Base-by-base conservation (phyloP, 2,797 vertebrate genomes). In the Catharus ustulatus region DNA sequence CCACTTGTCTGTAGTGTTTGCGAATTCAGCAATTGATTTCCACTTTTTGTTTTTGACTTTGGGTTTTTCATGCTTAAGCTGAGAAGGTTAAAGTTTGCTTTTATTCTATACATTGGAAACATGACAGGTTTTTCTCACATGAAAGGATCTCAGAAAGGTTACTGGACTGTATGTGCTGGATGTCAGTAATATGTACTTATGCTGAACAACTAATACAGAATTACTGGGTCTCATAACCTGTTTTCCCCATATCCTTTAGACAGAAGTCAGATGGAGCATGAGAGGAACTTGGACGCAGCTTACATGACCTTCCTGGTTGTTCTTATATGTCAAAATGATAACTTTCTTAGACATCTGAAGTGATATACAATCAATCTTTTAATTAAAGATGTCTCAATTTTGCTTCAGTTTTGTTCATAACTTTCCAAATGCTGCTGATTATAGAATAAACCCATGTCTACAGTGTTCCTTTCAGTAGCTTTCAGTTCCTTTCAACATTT, bases 251-350 rank as follows among this genome's bases (percentile, higher is more conserved):
- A 15, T 29, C 0, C 3, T 62, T 90, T 85, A 10, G 30, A 24
- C 6, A 20, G 1, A n/a, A 57, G 26, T 49, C 6, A 16, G 2
- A 5, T n/a, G 4, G 13, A 32, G 4, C 38, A n/a, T 15, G 12
- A 51, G 12, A 59, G 7, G 7, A 42, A 10, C 16, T 74, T 67
- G 36, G 26, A 26, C 12, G 30, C 52, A 66, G 24, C 14, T 83
- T 30, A 21, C 0, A 1, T 46, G 27, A 59, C 15, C 20, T 62
- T 61, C 21, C 26, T 55, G 14, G 5, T 76, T 68, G 13, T 72
- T 76, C 9, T 75, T 63, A 3, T n/a, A 32, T 32, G 10, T 61
- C 32, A 42, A 54, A 80, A 59, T 19, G 9, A 29, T 71, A 58
- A 85, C 11, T 59, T 42, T 54, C 22, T 68, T 71, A 36, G 26